Evolutionary conservation across 2,888 invertebrate species (phyloP).

Genomic region (Harmothoe impar): DNA sequence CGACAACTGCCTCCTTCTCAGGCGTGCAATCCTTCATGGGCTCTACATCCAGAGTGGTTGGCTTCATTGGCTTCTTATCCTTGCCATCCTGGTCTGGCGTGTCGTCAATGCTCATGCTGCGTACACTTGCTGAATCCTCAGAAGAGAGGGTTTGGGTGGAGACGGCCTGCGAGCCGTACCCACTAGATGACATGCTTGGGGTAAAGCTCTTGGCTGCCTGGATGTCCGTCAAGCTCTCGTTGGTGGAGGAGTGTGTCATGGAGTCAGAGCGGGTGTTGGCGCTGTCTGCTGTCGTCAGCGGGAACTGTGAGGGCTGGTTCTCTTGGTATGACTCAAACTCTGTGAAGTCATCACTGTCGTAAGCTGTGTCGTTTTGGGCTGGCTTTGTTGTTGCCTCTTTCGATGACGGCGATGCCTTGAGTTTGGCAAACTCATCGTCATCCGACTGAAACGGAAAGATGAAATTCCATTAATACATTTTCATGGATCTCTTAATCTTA

Average conservation of each 20-base stretch:
- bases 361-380: constrained; percentile 23
- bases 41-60: constrained; percentile 50
- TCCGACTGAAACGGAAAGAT: constrained; percentile 66
- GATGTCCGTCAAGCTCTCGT: constrained; percentile 93
- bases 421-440: constrained; percentile 68
- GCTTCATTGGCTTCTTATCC: not conserved
- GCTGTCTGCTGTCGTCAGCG: constrained; percentile 69
- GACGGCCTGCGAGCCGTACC: constrained; percentile 92
- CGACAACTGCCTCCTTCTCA: not conserved
- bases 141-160: constrained; percentile 95
- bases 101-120: constrained; percentile 94
- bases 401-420: constrained; percentile 63
- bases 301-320: constrained; percentile 49
- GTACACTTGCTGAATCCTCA: constrained; percentile 93
- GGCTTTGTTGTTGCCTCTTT: not conserved
- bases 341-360: constrained; percentile 79
- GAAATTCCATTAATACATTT: too few species aligned
- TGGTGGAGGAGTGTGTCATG: constrained; percentile 90
- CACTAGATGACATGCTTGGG: constrained; percentile 85
- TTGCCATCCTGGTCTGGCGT: constrained; percentile 89
- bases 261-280: constrained; percentile 53
- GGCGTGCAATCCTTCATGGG: not conserved
- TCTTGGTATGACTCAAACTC: constrained; percentile 80
- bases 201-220: constrained; percentile 86
- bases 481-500: too few species aligned